A percentile compares a stretch with the other conserved stretches of the same genome.
These are phyloP conservation scores for Atta cephalotes DNA, from an alignment of 1,140 invertebrate species.

Conservation along the genomic window DNA sequence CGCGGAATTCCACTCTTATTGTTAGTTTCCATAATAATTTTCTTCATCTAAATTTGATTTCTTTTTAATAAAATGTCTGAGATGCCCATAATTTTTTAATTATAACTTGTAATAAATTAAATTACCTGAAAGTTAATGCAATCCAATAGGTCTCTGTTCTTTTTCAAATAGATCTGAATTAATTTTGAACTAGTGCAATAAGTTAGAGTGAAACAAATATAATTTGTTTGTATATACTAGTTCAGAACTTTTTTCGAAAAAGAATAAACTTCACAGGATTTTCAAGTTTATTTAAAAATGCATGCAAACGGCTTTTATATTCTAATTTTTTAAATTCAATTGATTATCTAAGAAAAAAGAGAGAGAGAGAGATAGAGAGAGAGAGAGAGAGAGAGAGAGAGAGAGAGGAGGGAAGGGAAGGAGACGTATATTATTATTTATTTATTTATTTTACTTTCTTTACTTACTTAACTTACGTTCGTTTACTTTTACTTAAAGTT, in stretches of 20 bases:
- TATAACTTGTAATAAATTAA: constrained; percentile 26
- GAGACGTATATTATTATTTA: too few relatives aligned
- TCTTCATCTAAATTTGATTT: neutral
- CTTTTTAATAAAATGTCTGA: neutral
- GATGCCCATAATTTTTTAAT: constrained; percentile 6
- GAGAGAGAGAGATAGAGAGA: neutral
- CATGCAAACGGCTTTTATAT: neutral
- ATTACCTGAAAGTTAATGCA: too few relatives aligned
- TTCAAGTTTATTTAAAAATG: neutral
- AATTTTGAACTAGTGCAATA: too few relatives aligned
- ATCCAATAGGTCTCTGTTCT: neutral
- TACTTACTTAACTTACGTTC: too few relatives aligned
- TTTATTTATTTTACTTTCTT: too few relatives aligned
- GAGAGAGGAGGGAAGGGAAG: too few relatives aligned
- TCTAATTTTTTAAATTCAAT: neutral
- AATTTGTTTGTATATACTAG: too few relatives aligned
- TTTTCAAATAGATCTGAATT: too few relatives aligned
- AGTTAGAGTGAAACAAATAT: too few relatives aligned
- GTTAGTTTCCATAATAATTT: neutral
- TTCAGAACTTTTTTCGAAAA: too few relatives aligned
- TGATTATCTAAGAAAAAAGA: neutral
- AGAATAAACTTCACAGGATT: neutral
- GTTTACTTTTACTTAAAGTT: too few relatives aligned
- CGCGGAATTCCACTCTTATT: neutral
- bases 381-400: neutral